Conservation (phyloP, 2,113 vertebrate genomes). For the Passer domesticus region DNA sequence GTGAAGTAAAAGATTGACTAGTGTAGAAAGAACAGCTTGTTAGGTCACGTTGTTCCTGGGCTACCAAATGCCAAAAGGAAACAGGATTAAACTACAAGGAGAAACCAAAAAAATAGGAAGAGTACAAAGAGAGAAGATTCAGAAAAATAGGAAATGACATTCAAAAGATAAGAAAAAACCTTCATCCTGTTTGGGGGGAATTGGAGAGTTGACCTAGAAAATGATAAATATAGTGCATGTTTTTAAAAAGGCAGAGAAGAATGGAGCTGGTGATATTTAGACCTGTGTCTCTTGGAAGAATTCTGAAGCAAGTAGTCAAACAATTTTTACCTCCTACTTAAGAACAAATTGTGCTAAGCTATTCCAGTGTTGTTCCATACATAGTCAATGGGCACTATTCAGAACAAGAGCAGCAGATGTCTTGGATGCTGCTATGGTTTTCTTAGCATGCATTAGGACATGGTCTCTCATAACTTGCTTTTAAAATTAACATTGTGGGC, state of each 20-base stretch:
- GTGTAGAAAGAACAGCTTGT: background rate
- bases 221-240: background rate
- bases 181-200: background rate
- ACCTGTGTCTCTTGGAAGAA: background rate
- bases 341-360: constrained; percentile 28
- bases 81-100: background rate
- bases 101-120: background rate
- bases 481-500: background rate
- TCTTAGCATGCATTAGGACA: background rate
- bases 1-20: background rate
- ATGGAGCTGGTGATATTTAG: background rate
- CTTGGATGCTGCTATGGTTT: background rate
- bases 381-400: background rate
- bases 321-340: background rate
- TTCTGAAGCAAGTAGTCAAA: constrained; percentile 2
- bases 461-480: background rate
- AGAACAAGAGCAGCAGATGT: constrained; percentile 17
- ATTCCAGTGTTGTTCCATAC: background rate
- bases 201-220: background rate
- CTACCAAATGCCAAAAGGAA: background rate
- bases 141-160: background rate
- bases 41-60: background rate
- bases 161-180: background rate
- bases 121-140: background rate
- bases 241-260: background rate